Evolutionary conservation across 1,140 invertebrate genomes (phyloP), one percentile per base, ranked within the genome.

Genomic region (Meloidogyne exigua): DNA sequence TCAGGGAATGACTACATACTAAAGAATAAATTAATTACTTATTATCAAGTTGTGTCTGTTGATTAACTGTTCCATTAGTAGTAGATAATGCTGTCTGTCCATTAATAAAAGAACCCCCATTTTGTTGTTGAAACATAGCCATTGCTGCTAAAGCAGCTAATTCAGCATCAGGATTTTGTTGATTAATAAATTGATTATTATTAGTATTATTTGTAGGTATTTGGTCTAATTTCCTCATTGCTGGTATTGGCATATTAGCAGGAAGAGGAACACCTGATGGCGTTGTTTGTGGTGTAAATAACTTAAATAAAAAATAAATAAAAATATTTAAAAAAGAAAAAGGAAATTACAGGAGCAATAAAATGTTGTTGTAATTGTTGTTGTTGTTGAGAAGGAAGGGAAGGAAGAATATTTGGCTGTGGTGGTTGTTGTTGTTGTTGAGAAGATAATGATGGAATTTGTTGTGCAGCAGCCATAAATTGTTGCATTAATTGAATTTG

Each of bases 211-310:
- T 57, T 57, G 49, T 12, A 57, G 49, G 49, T 68, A 5, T 42
- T 68, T 42, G 66, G 18, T 25, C 70, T 57, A 63, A 23, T 63
- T 72, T 49, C 12, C 28, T 65, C 7, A 7, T 32, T 57, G 42
- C 57, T 23, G 62, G 42, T 49, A 73, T n/a, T 65, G 28, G 13
- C 71, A 73, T 39, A 32, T 36, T 73, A 11, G 71, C 57, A 57
- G 71, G 71, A 15, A 73, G 71, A 13, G 44, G 71, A 23, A 73
- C 28, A n/a, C 71, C 71, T 28, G 71, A 62, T n/a, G 44, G 13
- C 0, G 57, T 36, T 36, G 28, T 25, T 32, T 32, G 66, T 42
- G 18, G 66, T 1, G 66, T 23, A 65, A 73, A 73, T 23, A 64
- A 10, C 71, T 70, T 12, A 7, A 69, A 23, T 39, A 28, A 15